phyloP scores from a whole-genome alignment of 2,113 vertebrate species.

The Chaetura pelagica region DNA sequence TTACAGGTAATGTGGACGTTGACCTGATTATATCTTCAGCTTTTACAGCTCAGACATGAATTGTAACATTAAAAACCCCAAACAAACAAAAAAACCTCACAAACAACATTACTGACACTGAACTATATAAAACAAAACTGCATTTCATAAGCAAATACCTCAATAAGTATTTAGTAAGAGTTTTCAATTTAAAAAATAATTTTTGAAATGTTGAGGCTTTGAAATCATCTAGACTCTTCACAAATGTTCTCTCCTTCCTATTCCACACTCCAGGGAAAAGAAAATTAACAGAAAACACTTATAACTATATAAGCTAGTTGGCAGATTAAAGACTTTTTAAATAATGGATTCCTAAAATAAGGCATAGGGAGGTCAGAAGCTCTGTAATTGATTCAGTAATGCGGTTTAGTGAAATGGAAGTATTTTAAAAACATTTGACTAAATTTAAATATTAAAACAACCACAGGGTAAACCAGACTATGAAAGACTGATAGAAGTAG shows the following conservation, averaged over 20 bases:
- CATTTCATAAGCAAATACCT: background rate
- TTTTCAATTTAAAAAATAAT: background rate
- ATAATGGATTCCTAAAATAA: background rate
- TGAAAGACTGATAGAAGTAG: background rate
- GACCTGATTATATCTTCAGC: background rate
- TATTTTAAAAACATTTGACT: background rate
- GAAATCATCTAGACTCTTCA: background rate
- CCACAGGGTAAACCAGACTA: background rate
- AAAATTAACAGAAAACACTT: background rate
- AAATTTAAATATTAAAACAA: background rate
- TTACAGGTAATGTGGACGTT: background rate
- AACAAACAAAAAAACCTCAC: background rate
- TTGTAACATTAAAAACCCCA: fast-evolving
- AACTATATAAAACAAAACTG: background rate
- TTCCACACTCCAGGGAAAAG: background rate
- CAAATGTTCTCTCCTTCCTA: background rate
- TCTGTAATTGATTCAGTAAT: background rate
- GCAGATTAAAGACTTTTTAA: background rate
- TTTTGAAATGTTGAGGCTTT: background rate
- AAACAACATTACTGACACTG: background rate
- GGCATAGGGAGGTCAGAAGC: background rate
- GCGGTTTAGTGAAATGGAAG: background rate
- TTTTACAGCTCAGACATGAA: background rate
- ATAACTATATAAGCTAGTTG: background rate
- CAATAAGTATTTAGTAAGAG: background rate